These are phyloP conservation scores for Drosophila leontia DNA, from an alignment of 1,140 invertebrate species.

Conservation along the genomic window DNA sequence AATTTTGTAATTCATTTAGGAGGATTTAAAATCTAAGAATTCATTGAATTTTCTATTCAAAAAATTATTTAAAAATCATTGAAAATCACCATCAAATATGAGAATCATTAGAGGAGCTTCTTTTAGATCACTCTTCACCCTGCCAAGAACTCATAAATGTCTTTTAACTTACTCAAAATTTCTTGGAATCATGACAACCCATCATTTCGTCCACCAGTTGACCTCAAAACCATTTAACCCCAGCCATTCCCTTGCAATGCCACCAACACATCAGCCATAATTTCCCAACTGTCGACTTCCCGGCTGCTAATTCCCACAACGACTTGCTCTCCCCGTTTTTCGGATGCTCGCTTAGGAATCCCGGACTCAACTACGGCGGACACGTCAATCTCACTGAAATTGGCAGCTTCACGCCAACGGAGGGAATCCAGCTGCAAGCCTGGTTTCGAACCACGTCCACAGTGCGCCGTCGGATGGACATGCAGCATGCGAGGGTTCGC, in stretches of 20 bases:
- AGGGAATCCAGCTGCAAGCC: conserved; percentile 76
- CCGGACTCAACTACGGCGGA: conserved; percentile 86
- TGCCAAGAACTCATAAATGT: background rate
- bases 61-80: background rate
- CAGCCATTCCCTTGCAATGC: background rate
- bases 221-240: conserved; percentile 11
- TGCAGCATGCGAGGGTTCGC: conserved; percentile 86
- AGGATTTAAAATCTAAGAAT: background rate
- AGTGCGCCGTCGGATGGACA: conserved; percentile 85
- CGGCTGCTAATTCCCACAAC: conserved; percentile 35
- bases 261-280: conserved; percentile 34
- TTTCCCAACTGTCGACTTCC: conserved; percentile 35
- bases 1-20: background rate
- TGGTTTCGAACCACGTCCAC: conserved; percentile 85
- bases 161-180: background rate
- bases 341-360: conserved; percentile 80
- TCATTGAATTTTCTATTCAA: background rate
- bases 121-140: background rate
- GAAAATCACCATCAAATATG: background rate
- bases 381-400: conserved; percentile 85
- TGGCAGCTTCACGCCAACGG: conserved; percentile 82
- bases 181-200: background rate
- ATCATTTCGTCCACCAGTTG: conserved; percentile 1
- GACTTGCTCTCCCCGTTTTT: conserved; percentile 28
- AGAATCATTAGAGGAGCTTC: background rate